Evolutionary conservation across 2,888 invertebrate species (phyloP).

Genomic region (Lasioglossum figueresi): DNA sequence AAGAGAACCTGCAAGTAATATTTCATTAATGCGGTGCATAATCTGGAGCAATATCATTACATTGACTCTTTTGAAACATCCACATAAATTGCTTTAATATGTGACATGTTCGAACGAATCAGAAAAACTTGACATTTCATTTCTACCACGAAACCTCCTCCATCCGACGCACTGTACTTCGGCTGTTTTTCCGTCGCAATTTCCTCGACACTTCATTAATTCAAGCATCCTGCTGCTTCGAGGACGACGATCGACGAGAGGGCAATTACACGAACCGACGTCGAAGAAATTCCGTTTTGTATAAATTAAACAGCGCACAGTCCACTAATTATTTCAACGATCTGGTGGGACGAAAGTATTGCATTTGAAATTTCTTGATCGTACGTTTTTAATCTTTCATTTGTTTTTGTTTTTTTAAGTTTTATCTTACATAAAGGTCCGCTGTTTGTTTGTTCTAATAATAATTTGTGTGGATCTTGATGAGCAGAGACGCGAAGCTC

Average conservation of each 20-base stretch:
- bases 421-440: too few relatives aligned
- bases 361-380: background rate
- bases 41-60: background rate
- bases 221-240: background rate
- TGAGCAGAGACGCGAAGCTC: too few relatives aligned
- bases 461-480: background rate
- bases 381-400: too few relatives aligned
- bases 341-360: background rate
- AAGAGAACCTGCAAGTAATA: background rate
- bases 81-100: background rate
- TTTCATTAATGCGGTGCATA: background rate
- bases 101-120: background rate
- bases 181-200: background rate
- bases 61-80: background rate
- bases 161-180: background rate
- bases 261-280: background rate
- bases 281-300: background rate
- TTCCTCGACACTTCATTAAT: constrained; percentile 14
- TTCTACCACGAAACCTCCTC: background rate
- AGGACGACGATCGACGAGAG: background rate
- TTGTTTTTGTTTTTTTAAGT: too few relatives aligned
- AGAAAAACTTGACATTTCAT: background rate
- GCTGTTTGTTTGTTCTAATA: background rate
- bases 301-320: background rate
- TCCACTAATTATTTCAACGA: background rate